phyloP scores from a whole-genome alignment of 2,113 vertebrate genomes.

The Poeciliopsis turrubarensis region DNA sequence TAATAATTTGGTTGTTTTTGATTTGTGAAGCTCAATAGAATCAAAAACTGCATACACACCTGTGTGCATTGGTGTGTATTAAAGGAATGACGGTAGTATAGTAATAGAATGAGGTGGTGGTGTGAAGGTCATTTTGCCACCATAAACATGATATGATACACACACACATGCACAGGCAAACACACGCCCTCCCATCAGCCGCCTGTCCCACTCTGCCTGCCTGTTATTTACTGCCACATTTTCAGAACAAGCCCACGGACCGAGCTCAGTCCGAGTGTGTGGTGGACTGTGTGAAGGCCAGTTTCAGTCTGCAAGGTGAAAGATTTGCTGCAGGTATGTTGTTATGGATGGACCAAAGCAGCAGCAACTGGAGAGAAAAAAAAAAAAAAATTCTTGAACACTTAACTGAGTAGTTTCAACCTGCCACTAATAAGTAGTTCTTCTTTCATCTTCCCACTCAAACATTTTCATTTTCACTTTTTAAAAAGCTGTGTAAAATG shows the following conservation, averaged over 20 bases:
- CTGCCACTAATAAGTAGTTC: not conserved
- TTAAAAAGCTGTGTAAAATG: not conserved
- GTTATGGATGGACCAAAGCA: slow-evolving; percentile 16
- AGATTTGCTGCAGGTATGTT: slow-evolving; percentile 49
- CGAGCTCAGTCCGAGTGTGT: slow-evolving; percentile 16
- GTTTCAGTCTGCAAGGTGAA: slow-evolving; percentile 37
- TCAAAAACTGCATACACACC: slow-evolving; percentile 10
- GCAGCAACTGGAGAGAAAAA: slow-evolving; percentile 11
- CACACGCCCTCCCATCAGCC: slow-evolving; percentile 42
- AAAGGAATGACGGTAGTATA: slow-evolving; percentile 27
- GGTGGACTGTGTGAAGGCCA: slow-evolving; percentile 39
- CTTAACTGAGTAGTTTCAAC: not conserved
- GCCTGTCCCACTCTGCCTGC: slow-evolving; percentile 21
- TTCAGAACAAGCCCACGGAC: slow-evolving; percentile 36
- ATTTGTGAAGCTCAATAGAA: not conserved
- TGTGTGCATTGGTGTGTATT: slow-evolving; percentile 10
- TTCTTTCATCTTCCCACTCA: not conserved
- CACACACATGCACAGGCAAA: slow-evolving; percentile 5
- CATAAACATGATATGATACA: slow-evolving; percentile 40
- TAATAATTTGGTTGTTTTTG: too few relatives aligned
- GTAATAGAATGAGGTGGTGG: slow-evolving; percentile 51
- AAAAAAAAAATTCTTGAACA: not conserved
- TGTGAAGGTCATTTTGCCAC: slow-evolving; percentile 60
- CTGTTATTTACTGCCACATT: slow-evolving; percentile 59
- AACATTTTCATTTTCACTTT: not conserved